phyloP scores from a whole-genome alignment of 2,888 invertebrate species.

The Heterodera filipjevi region DNA sequence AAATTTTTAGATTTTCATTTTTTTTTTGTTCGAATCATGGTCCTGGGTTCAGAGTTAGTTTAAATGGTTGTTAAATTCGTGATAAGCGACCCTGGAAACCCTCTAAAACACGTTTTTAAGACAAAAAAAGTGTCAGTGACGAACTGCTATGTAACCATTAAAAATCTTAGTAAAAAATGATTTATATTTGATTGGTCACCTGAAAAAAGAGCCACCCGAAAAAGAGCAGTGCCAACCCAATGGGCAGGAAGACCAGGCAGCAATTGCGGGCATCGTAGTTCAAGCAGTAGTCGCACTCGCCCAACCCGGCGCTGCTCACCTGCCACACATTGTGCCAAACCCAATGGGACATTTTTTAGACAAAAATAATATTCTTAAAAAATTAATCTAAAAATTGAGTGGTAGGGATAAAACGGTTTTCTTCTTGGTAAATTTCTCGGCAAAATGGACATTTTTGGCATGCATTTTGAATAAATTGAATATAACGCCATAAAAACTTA shows the following conservation, averaged over 20 bases:
- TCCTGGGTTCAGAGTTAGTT: too few relatives aligned
- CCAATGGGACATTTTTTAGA: constrained; percentile 12
- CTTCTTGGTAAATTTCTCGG: too few relatives aligned
- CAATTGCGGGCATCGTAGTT: constrained; percentile 16
- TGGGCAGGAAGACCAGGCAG: constrained; percentile 16
- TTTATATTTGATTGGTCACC: neutral
- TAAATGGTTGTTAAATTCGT: too few relatives aligned
- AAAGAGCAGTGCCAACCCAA: neutral
- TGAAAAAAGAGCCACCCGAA: neutral
- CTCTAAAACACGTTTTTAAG: too few relatives aligned
- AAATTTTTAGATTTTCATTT: too few relatives aligned
- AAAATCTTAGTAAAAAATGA: neutral
- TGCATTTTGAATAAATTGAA: too few relatives aligned
- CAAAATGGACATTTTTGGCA: too few relatives aligned
- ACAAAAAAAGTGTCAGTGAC: neutral
- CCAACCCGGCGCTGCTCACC: constrained; percentile 17
- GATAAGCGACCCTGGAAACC: too few relatives aligned
- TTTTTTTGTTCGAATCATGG: too few relatives aligned
- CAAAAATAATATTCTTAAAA: neutral
- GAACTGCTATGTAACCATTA: neutral
- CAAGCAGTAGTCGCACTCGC: constrained; percentile 22
- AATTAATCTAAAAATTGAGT: too few relatives aligned
- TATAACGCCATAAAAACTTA: too few relatives aligned
- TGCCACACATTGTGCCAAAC: constrained; percentile 16
- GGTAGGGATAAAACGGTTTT: too few relatives aligned